Evolutionary conservation across 2,888 invertebrate species (phyloP).

Genomic region (Agriotes lineatus): DNA sequence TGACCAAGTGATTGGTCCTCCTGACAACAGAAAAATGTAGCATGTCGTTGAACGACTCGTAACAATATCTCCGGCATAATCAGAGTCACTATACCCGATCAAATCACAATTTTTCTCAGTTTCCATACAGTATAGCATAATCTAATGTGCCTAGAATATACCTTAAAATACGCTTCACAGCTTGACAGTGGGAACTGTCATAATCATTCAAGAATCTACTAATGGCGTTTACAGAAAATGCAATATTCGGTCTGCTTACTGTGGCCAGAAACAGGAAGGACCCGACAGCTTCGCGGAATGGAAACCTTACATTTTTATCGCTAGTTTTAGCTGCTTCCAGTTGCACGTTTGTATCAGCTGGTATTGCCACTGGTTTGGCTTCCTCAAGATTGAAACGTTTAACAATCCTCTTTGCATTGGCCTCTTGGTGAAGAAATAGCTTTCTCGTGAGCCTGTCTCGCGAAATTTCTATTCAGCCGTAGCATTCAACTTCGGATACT

Average conservation of each 20-base stretch:
- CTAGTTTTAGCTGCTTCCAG: background rate
- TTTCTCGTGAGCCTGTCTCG: background rate
- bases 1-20: conserved; percentile 36
- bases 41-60: conserved; percentile 31
- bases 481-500: too few relatives aligned
- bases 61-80: conserved; percentile 43
- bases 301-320: background rate
- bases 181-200: background rate
- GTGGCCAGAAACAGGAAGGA: conserved; percentile 29
- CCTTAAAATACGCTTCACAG: conserved; percentile 33
- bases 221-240: conserved; percentile 19
- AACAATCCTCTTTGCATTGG: background rate
- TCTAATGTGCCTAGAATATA: conserved; percentile 32
- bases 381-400: background rate
- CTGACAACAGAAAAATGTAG: conserved; percentile 43
- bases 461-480: background rate
- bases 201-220: background rate
- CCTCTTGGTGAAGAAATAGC: background rate
- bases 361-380: background rate
- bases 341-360: background rate
- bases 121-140: too few relatives aligned
- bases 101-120: conserved; percentile 1
- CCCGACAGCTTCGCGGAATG: conserved; percentile 34
- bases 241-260: conserved; percentile 32
- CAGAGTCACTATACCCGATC: conserved; percentile 44